A percentile compares a stretch with the other conserved stretches of the same genome.
phyloP scores from a whole-genome alignment of 2,888 invertebrate genomes.

The Pterobdella sp. region DNA sequence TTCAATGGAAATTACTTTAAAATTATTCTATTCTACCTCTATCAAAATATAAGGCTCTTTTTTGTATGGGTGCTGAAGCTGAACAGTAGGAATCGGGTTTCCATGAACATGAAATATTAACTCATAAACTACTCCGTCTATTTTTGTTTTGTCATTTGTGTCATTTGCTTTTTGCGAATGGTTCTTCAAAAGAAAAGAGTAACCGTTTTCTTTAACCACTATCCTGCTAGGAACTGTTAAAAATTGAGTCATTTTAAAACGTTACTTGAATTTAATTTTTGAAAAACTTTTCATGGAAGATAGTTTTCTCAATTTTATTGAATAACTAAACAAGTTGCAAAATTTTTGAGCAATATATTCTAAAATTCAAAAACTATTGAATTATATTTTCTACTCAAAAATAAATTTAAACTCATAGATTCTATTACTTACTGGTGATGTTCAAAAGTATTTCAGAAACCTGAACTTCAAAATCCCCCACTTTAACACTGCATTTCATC shows the following conservation, averaged over 20 bases:
- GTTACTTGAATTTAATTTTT: too few species aligned
- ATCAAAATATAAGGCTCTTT: not conserved
- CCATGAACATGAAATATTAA: not conserved
- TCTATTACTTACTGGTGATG: not conserved
- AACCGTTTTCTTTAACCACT: not conserved
- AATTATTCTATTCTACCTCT: too few species aligned
- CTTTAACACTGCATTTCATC: not conserved
- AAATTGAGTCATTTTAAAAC: too few species aligned
- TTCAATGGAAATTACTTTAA: not conserved
- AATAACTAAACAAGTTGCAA: too few species aligned
- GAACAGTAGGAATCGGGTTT: not conserved
- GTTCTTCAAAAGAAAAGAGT: not conserved
- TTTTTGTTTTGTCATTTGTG: not conserved
- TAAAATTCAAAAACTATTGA: not conserved
- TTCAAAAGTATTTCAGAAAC: not conserved
- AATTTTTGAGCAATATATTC: not conserved
- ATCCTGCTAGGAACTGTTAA: not conserved
- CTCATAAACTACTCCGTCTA: not conserved
- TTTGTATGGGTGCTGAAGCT: not conserved
- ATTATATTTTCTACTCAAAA: not conserved
- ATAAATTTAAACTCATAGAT: not conserved
- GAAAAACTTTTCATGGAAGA: too few species aligned
- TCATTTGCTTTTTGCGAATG: not conserved
- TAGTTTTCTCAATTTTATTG: too few species aligned
- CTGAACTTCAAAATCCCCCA: not conserved